A percentile compares a stretch with the other conserved stretches of the same genome.
Evolutionary conservation across 1,140 invertebrate genomes (phyloP).

Genomic region (Heliconius eleuchia): DNA sequence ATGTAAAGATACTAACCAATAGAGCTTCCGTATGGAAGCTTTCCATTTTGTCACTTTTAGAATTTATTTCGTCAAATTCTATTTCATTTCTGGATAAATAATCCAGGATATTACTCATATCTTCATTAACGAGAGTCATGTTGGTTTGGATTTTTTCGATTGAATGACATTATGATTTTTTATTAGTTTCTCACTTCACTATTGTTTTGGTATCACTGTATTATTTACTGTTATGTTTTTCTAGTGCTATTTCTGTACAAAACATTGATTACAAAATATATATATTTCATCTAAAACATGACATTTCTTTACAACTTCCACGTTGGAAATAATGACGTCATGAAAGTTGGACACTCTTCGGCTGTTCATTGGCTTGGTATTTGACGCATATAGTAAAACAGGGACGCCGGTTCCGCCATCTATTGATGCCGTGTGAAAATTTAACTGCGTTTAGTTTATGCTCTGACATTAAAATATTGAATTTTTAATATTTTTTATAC

Average conservation of each 20-base stretch:
- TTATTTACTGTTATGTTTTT: slow-evolving; percentile 22
- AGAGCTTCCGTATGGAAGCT: slow-evolving; percentile 59
- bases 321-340: slow-evolving; percentile 82
- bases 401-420: slow-evolving; percentile 52
- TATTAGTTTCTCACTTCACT: slow-evolving; percentile 33
- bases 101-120: slow-evolving; percentile 67
- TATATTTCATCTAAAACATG: slow-evolving; percentile 55
- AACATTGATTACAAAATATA: slow-evolving; percentile 63
- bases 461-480: not conserved
- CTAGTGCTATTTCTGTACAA: slow-evolving; percentile 39
- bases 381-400: slow-evolving; percentile 50
- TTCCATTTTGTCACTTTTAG: slow-evolving; percentile 66
- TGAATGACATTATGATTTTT: slow-evolving; percentile 42
- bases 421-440: slow-evolving; percentile 31
- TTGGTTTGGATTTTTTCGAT: slow-evolving; percentile 42
- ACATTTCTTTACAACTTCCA: slow-evolving; percentile 75
- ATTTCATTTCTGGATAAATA: slow-evolving; percentile 65
- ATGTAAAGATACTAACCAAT: slow-evolving; percentile 64
- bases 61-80: slow-evolving; percentile 48
- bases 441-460: not conserved
- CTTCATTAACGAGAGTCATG: slow-evolving; percentile 66
- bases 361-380: slow-evolving; percentile 65
- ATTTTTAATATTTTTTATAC: not conserved
- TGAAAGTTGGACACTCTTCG: slow-evolving; percentile 70
- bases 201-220: slow-evolving; percentile 38